These are phyloP conservation scores for Standfussiana lucernea DNA, from an alignment of 2,888 invertebrate genomes.

Conservation along the genomic window DNA sequence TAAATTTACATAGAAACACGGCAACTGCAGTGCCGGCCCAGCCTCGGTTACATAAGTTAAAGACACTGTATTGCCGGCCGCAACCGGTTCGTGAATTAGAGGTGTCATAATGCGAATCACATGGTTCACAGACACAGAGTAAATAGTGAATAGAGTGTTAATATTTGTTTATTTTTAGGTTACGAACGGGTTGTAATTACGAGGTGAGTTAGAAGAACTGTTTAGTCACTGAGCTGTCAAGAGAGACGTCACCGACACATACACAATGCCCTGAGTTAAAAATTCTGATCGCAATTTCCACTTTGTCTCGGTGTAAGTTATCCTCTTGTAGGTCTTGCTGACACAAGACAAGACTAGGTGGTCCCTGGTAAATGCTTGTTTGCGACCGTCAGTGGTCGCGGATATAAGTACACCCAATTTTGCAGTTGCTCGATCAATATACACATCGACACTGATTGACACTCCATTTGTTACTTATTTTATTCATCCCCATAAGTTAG, in stretches of 20 bases:
- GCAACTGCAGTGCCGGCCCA: constrained; percentile 55
- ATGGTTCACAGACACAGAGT: constrained; percentile 58
- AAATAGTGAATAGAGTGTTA: constrained; percentile 30
- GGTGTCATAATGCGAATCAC: constrained; percentile 75
- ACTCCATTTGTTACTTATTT: constrained; percentile 19
- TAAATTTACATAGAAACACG: constrained; percentile 61
- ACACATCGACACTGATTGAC: background rate
- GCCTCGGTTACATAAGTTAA: constrained; percentile 69
- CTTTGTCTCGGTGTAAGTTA: no score
- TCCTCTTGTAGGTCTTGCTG: background rate
- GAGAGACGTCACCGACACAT: background rate
- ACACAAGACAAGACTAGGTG: background rate
- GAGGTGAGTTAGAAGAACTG: background rate
- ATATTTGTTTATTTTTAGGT: no score
- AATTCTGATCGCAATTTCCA: background rate
- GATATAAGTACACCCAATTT: background rate
- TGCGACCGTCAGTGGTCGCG: background rate
- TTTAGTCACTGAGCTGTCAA: background rate
- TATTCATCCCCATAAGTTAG: background rate
- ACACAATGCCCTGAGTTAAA: background rate
- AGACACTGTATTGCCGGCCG: constrained; percentile 61
- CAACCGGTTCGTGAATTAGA: constrained; percentile 76
- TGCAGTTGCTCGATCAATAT: background rate
- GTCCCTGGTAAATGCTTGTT: background rate
- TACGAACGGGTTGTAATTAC: background rate